phyloP scores from a whole-genome alignment of 2,888 invertebrate genomes.

The Anticlea derivata region DNA sequence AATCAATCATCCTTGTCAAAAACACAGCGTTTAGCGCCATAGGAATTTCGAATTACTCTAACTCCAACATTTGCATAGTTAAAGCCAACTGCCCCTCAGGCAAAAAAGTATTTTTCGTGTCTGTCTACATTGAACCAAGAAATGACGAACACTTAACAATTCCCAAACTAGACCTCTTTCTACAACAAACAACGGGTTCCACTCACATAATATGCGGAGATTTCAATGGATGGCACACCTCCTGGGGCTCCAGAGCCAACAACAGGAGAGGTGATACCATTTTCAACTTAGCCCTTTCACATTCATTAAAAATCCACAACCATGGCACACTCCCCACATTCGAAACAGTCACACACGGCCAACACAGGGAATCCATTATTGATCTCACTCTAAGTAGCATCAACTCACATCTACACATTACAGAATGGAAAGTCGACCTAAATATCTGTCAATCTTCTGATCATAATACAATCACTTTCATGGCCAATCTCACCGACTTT shows the following conservation, averaged over 20 bases:
- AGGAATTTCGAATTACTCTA: no score
- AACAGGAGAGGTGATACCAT: slow-evolving; percentile 26
- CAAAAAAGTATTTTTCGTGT: background rate
- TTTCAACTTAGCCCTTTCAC: background rate
- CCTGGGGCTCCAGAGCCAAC: slow-evolving; percentile 29
- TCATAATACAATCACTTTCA: background rate
- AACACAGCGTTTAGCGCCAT: no score
- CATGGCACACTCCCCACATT: slow-evolving; percentile 29
- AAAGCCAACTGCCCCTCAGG: no score
- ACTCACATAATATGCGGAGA: slow-evolving; percentile 33
- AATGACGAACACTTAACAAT: slow-evolving; percentile 4
- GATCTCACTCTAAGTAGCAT: background rate
- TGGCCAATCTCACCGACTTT: background rate
- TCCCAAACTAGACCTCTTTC: slow-evolving; percentile 7
- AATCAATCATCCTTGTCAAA: no score
- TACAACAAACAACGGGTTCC: background rate
- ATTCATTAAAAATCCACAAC: slow-evolving; percentile 20
- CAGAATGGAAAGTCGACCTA: background rate
- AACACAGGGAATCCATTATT: slow-evolving; percentile 12
- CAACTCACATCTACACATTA: background rate
- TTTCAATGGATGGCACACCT: slow-evolving; percentile 36
- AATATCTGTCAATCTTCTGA: background rate
- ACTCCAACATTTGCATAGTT: no score
- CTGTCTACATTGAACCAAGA: slow-evolving; percentile 4
- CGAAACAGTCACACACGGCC: slow-evolving; percentile 15